Evolutionary conservation across 2,888 invertebrate genomes (phyloP).

Genomic region (Belgica antarctica): DNA sequence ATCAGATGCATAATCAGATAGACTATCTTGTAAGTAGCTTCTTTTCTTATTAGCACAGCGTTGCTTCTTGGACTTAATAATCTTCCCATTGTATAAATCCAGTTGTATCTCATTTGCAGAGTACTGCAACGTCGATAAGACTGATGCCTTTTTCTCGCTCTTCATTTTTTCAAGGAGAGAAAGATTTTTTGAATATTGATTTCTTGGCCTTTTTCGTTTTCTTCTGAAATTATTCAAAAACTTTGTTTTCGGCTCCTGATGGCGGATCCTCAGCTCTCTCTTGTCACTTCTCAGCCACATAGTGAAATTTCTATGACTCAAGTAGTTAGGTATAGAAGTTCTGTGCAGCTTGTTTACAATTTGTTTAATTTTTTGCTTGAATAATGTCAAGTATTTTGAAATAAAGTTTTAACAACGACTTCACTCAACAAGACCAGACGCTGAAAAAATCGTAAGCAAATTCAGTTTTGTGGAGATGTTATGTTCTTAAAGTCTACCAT

Average conservation of each 20-base stretch:
- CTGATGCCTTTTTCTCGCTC: conserved; percentile 38
- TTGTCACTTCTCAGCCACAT: conserved; percentile 40
- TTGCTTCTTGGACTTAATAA: conserved; percentile 2
- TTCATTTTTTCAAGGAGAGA: conserved; percentile 33
- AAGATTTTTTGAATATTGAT: conserved; percentile 43
- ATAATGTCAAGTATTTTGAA: too few species aligned
- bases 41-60: not conserved
- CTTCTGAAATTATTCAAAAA: conserved; percentile 27
- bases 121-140: conserved; percentile 27
- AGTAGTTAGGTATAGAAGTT: too few species aligned
- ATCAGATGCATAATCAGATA: conserved; percentile 3
- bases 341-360: too few species aligned
- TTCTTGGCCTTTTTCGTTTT: conserved; percentile 40
- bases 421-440: too few species aligned
- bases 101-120: conserved; percentile 18
- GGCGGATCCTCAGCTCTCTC: conserved; percentile 30
- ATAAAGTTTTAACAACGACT: too few species aligned
- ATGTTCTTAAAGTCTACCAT: too few species aligned
- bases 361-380: too few species aligned
- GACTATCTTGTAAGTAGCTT: conserved; percentile 6
- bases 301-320: too few species aligned
- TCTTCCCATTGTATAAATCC: conserved; percentile 28
- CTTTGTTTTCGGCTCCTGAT: conserved; percentile 31
- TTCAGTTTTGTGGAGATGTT: too few species aligned
- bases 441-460: too few species aligned